A percentile compares a stretch with the other conserved stretches of the same genome.
These are phyloP conservation scores for Brachymystax lenok DNA, from an alignment of 2,797 vertebrate species.

Conservation along the genomic window DNA sequence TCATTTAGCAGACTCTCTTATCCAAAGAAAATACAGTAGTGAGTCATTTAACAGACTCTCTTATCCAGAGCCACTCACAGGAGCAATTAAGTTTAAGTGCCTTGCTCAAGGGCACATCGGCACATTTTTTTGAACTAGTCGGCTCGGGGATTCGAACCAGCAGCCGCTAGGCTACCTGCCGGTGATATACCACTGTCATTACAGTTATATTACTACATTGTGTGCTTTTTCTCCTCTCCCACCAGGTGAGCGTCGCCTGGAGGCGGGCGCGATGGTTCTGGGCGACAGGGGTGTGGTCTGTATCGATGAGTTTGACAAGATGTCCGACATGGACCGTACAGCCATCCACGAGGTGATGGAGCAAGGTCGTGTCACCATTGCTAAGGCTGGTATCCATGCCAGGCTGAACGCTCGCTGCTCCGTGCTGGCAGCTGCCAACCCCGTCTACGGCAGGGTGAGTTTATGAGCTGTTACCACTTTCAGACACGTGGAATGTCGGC, in stretches of 20 bases:
- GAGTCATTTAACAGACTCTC: too few species aligned
- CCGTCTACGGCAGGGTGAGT: slow-evolving; percentile 92
- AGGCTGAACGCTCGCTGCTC: slow-evolving; percentile 97
- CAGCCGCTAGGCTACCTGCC: not conserved
- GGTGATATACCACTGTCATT: not conserved
- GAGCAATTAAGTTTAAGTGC: too few species aligned
- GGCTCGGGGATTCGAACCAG: too few species aligned
- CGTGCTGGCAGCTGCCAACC: slow-evolving; percentile 94
- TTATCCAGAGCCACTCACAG: too few species aligned
- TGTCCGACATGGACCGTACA: slow-evolving; percentile 97
- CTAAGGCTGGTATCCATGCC: slow-evolving; percentile 97
- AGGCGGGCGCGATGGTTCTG: slow-evolving; percentile 96
- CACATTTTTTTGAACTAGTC: too few species aligned
- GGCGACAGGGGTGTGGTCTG: slow-evolving; percentile 94
- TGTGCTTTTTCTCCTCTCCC: not conserved
- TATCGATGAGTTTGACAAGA: slow-evolving; percentile 98
- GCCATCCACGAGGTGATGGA: slow-evolving; percentile 99
- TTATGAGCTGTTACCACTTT: not conserved
- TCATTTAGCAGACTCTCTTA: too few species aligned
- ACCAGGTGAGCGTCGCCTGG: slow-evolving; percentile 89
- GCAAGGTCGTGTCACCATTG: slow-evolving; percentile 94
- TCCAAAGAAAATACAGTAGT: too few species aligned
- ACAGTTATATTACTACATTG: too few species aligned
- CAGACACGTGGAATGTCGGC: too few species aligned
- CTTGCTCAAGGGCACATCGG: too few species aligned